Conservation (phyloP, 2,113 vertebrate genomes). For the Paratilapia polleni region DNA sequence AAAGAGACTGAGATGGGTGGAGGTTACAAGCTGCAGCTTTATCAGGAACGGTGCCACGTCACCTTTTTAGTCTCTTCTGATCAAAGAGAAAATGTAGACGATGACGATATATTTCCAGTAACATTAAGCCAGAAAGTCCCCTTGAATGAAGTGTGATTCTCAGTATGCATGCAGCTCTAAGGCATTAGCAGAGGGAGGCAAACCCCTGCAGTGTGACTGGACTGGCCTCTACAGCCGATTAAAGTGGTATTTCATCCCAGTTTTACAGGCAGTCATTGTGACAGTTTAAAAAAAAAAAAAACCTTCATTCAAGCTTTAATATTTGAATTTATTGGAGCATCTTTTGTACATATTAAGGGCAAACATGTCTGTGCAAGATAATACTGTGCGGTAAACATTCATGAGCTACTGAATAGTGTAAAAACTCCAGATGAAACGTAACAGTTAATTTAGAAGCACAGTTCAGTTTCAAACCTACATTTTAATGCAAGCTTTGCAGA, state of each 20-base stretch:
- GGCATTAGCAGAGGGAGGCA: slow-evolving; percentile 29
- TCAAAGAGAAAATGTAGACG: not conserved
- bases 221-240: not conserved
- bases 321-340: slow-evolving; percentile 39
- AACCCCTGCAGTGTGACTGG: not conserved
- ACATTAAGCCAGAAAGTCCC: not conserved
- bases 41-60: not conserved
- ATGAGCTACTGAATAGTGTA: slow-evolving; percentile 44
- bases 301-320: not conserved
- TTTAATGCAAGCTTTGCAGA: not conserved
- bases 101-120: not conserved
- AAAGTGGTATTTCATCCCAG: not conserved
- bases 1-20: not conserved
- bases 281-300: not conserved
- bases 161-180: slow-evolving; percentile 13
- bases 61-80: not conserved
- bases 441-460: slow-evolving; percentile 18
- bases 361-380: slow-evolving; percentile 50
- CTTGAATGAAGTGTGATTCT: not conserved
- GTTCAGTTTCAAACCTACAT: not conserved
- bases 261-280: not conserved
- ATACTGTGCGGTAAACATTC: slow-evolving; percentile 59
- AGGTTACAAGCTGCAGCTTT: not conserved
- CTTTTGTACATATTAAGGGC: slow-evolving; percentile 35
- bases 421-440: slow-evolving; percentile 19